Evolutionary conservation across 2,888 invertebrate genomes (phyloP), one percentile per base, ranked within the genome.

Genomic region (Drepanosiphum platanoidis): DNA sequence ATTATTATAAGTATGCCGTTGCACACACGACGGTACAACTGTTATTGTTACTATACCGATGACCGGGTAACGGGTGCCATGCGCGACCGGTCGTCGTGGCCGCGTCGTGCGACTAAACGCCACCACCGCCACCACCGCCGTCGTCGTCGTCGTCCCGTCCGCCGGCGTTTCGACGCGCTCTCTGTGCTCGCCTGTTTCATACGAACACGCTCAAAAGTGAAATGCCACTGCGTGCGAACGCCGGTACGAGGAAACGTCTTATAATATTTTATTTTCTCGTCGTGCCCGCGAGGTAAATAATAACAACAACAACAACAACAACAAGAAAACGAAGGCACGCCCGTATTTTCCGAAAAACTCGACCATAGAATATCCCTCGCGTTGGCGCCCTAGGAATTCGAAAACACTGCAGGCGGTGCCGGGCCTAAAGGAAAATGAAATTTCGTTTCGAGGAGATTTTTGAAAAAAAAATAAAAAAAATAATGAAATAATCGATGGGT

Each of bases 51-150:
- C n/a, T 18, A 3, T 52, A 52, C 52, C 52, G 15, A 22, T 22
- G 15, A 52, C 52, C 52, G 52, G 52, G 52, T 52, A 52, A 52
- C 18, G 52, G 15, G 52, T 22, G 52, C 42, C 22, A 42, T 36
- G 34, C n/a, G 27, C 79, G 79, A 46, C 80, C 70, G 68, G 70
- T 70, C 68, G 80, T 52, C 52, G 80, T 46, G 80, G 70, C 80
- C 80, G 80, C 80, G 80, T 52, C 15, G 46, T 68, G 80, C 80
- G 80, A 80, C 80, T 80, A 22, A 80, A 52, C n/a, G 66, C 68
- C 68, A 27, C 52, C 5, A 18, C 18, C 18, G 68, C 2, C 34
- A 27, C 52, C 36, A 11, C 27, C 61, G 61, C 64, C 79, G 68
- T 27, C 9, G 34, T 36, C 80, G 52, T 52, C 27, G 27, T 32